Base-by-base conservation (phyloP, 2,113 vertebrate genomes). In the Empidonax alnorum region DNA sequence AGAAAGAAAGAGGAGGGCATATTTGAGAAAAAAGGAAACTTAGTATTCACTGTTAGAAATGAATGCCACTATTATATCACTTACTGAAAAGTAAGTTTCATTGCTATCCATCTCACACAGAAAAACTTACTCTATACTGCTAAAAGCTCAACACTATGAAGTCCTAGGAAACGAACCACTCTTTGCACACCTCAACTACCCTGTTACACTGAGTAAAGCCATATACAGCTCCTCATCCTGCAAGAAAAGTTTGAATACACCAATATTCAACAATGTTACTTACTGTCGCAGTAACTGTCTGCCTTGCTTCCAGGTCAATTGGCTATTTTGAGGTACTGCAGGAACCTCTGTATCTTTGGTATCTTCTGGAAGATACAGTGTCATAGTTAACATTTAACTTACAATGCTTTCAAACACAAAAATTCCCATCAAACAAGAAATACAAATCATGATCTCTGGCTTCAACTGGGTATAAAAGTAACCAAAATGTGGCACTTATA, bases 241-340 rank as follows among this genome's bases (percentile, higher is more conserved):
- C 35, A 56, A 15, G 22, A 28, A 31, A 63, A 50, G 21, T 23
- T 12, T 52, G 19, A 94, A 30, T n/a, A 82, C 5, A 66, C 7
- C 37, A 75, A 63, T 33, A 89, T 7, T 81, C 35, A 81, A 46
- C 21, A 71, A 25, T 13, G 65, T 90, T 97, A 99, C 99, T 99
- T 97, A 99, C 99, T 99, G 99, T 98, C 99, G 97, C 96, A 99
- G 98, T 49, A 99, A 99, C 79, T 99, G 99, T 73, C 99, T 97
- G 94, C 99, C 99, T 98, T 99, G 99, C 97, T 99, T 99, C 99
- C 99, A 99, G 50, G 99, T 99, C 96, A 99, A 96, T 91, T 99
- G 99, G 97, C 99, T 99, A 98, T 99, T 99, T 53, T 99, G 98
- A 95, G 99, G 99, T 97, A 99, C 98, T 88, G 98, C 97, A 10